A percentile compares a stretch with the other conserved stretches of the same genome.
phyloP scores from a whole-genome alignment of 2,797 vertebrate genomes.

The Scarus forsteni region DNA sequence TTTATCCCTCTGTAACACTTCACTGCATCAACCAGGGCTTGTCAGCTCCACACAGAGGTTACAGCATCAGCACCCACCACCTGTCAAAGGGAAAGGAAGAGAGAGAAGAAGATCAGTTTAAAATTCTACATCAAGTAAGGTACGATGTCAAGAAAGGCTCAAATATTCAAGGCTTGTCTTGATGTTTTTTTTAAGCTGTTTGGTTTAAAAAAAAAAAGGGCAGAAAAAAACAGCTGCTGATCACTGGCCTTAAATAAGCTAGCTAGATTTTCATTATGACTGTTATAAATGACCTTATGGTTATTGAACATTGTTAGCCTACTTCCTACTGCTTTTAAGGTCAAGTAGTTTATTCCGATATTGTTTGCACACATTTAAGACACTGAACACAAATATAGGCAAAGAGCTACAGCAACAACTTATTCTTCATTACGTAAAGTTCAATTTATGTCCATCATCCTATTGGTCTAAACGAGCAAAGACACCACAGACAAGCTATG shows the following conservation, averaged over 20 bases:
- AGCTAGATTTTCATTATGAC: too few relatives aligned
- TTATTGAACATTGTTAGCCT: too few relatives aligned
- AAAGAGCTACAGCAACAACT: not conserved
- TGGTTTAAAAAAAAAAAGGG: conserved; percentile 14
- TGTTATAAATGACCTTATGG: too few relatives aligned
- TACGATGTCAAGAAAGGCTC: not conserved
- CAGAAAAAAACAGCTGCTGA: not conserved
- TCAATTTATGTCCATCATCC: not conserved
- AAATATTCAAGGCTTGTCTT: not conserved
- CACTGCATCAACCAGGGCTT: conserved; percentile 86
- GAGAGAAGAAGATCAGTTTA: conserved; percentile 31
- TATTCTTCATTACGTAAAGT: not conserved
- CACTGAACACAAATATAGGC: too few relatives aligned
- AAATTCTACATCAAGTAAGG: conserved; percentile 12
- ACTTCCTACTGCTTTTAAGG: too few relatives aligned
- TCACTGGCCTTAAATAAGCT: too few relatives aligned
- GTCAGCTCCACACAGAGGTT: conserved; percentile 78
- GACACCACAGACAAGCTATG: too few relatives aligned
- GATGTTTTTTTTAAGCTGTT: conserved; percentile 2
- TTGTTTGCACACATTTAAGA: too few relatives aligned
- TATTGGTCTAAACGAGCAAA: too few relatives aligned
- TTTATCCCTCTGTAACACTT: conserved; percentile 83
- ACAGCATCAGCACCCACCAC: conserved; percentile 86
- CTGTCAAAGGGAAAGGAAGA: conserved; percentile 63
- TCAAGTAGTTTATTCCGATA: too few relatives aligned